Base-by-base conservation (phyloP, 2,797 vertebrate species). In the Rousettus madagascariensis region DNA sequence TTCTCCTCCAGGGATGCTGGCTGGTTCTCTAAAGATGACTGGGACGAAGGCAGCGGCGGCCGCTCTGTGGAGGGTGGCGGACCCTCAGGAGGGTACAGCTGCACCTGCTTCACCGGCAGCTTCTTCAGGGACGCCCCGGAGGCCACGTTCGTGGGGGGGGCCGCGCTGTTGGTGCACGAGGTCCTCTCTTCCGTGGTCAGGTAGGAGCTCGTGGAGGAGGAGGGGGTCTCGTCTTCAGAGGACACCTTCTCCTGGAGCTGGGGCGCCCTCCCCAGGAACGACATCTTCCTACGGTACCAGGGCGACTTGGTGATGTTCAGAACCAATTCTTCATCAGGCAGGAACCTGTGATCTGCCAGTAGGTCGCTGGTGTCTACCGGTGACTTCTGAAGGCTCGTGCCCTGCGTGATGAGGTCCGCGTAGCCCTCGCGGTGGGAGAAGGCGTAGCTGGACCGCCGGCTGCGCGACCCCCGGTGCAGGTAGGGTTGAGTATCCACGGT, bases 391-490 rank as follows among this genome's bases (percentile, higher is more conserved):
- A 98, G 83, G 1, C 96, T 98, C 6, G 97, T 97, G 33, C 98
- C 98, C 0, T 96, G 96, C 6, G 98, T 98, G 97, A 99, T 99
- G 94, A 99, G 98, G 28, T 97, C 94, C 0, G 98, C 98, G 0
- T 98, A 98, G 63, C 99, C 99, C 28, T 98, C 98, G 30, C 95
- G 98, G 98, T 99, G 99, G 28, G 99, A 99, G 97, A 99, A 97
- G 33, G 99, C 99, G 0, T 99, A 99, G 65, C 99, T 98, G 36
- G 99, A 99, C 15, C 98, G 98, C 5, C 98, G 98, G n/a, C 11
- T 26, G 5, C 97, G 51, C 0, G 98, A 95, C 13, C 94, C 89
- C 0, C 98, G 97, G 4, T 15, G 96, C 36, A 98, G 16, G 0
- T 95, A 95, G 2, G 98, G 96, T 2, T 90, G 96, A 19, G 99